Conservation (phyloP, 2,888 invertebrate genomes). For the Meiosimyza platycephala region DNA sequence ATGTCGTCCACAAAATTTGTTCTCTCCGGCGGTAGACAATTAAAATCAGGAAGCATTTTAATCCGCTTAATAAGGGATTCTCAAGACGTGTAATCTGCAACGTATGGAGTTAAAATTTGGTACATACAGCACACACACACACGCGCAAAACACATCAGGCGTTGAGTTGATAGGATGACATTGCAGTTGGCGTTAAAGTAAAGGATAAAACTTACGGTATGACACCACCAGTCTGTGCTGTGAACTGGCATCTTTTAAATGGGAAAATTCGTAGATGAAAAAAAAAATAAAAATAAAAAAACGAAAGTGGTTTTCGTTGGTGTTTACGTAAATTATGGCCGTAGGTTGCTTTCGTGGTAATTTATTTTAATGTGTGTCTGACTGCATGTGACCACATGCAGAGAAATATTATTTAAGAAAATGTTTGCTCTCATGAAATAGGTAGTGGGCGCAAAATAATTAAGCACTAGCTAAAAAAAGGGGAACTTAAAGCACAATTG, state of each 20-base stretch:
- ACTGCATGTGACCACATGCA: background rate
- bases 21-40: constrained; percentile 54
- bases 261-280: too few species aligned
- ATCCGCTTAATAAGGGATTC: constrained; percentile 64
- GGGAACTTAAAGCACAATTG: background rate
- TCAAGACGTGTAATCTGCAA: constrained; percentile 37
- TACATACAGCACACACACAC: too few species aligned
- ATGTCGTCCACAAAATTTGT: constrained; percentile 26
- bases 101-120: too few species aligned
- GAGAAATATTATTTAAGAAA: constrained; percentile 27
- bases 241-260: too few species aligned
- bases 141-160: too few species aligned
- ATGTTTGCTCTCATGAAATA: too few species aligned
- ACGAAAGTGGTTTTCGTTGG: constrained; percentile 18
- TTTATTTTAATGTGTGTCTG: constrained; percentile 32
- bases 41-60: constrained; percentile 66
- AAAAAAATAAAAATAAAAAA: constrained; percentile 11
- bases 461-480: too few species aligned
- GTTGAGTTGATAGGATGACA: too few species aligned
- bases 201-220: too few species aligned
- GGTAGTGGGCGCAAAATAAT: too few species aligned
- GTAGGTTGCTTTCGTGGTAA: constrained; percentile 45
- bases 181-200: too few species aligned
- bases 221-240: too few species aligned
- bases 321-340: constrained; percentile 49